phyloP scores from a whole-genome alignment of 2,797 vertebrate genomes.

The Rhabdophis nuchalis region DNA sequence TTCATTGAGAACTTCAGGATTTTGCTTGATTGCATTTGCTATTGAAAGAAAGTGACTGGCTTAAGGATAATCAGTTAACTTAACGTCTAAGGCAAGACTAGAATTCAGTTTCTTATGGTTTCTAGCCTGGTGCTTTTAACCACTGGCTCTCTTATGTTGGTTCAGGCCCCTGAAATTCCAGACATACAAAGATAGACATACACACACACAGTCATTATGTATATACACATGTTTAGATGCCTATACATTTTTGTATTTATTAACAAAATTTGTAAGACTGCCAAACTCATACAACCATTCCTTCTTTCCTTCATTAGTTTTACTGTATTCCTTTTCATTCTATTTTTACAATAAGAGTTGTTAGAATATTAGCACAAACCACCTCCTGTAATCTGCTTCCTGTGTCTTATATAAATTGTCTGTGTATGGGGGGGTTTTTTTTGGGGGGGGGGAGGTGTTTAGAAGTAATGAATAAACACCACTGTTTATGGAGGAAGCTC shows the following conservation, averaged over 20 bases:
- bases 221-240: background rate
- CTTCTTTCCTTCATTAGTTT: background rate
- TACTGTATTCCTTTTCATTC: background rate
- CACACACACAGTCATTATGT: background rate
- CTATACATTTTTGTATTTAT: background rate
- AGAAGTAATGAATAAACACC: background rate
- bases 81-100: background rate
- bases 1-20: background rate
- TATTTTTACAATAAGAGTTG: background rate
- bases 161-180: background rate
- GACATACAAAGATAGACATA: background rate
- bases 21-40: background rate
- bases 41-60: background rate
- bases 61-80: background rate
- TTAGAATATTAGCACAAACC: background rate
- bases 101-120: background rate
- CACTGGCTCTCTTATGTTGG: background rate
- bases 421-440: background rate
- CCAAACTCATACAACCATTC: background rate
- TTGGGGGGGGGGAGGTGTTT: background rate
- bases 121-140: background rate
- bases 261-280: background rate
- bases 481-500: background rate
- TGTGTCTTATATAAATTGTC: background rate
- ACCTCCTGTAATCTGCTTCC: background rate